Evolutionary conservation across 2,888 invertebrate genomes (phyloP).

Genomic region (Limnephilus marmoratus): DNA sequence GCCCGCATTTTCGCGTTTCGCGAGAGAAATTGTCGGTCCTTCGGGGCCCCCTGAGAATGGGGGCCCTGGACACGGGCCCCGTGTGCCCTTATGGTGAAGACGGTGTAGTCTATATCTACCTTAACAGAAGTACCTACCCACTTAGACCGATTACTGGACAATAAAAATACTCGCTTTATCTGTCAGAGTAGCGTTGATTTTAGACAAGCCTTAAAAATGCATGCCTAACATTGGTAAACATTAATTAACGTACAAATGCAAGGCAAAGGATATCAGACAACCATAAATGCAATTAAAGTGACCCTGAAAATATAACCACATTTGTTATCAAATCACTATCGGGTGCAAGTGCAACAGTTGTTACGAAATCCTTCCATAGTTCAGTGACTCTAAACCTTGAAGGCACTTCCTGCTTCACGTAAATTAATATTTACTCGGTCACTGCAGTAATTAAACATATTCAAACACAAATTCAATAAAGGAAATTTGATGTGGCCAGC

Average conservation of each 20-base stretch:
- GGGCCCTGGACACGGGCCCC: no score
- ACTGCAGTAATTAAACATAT: background rate
- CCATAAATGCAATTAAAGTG: background rate
- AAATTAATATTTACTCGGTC: background rate
- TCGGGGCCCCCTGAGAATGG: no score
- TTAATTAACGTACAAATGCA: background rate
- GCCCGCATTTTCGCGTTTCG: no score
- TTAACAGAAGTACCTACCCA: no score
- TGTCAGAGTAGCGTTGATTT: background rate
- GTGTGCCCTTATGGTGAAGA: no score
- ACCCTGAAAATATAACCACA: background rate
- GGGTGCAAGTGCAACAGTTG: background rate
- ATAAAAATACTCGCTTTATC: background rate
- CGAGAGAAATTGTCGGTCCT: no score
- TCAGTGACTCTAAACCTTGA: constrained; percentile 28
- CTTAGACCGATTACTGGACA: background rate
- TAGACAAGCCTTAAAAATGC: background rate
- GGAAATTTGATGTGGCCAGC: no score
- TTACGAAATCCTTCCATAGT: background rate
- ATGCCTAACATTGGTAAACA: background rate
- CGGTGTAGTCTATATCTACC: no score
- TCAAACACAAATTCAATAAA: no score
- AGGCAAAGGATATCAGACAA: background rate
- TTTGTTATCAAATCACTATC: background rate
- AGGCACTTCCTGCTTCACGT: background rate